A percentile compares a stretch with the other conserved stretches of the same genome.
Conservation (phyloP, 2,113 vertebrate species). For the Otus sunia region DNA sequence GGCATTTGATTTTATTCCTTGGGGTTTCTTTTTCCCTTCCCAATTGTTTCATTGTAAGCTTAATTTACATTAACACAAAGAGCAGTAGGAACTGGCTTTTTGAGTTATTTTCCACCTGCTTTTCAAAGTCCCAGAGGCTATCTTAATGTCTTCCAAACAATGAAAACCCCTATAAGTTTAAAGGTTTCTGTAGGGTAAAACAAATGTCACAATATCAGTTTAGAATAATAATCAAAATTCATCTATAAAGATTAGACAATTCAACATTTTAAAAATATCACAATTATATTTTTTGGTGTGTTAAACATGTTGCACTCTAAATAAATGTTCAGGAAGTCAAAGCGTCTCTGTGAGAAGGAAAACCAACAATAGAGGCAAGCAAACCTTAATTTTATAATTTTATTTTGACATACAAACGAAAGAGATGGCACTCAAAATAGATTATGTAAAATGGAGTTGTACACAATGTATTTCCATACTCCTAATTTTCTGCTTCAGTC, state of each 20-base stretch:
- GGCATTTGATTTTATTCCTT: not conserved
- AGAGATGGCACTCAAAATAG: not conserved
- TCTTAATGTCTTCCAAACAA: not conserved
- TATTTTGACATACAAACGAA: not conserved
- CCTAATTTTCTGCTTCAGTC: not conserved
- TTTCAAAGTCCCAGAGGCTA: not conserved
- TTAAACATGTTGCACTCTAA: not conserved
- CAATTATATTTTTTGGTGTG: not conserved
- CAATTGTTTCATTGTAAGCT: not conserved
- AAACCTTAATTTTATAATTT: not conserved
- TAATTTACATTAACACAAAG: not conserved
- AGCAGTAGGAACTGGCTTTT: not conserved
- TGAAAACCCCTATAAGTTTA: not conserved
- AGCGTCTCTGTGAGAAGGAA: not conserved
- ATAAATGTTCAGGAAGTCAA: not conserved
- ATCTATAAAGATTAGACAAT: not conserved
- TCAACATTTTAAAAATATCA: not conserved
- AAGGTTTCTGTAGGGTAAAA: not conserved
- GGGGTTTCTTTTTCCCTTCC: not conserved
- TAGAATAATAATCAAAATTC: not conserved
- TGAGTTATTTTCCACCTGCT: not conserved
- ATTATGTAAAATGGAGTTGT: not conserved
- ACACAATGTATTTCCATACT: not conserved
- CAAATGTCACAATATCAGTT: not conserved
- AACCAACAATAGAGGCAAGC: not conserved